These are phyloP conservation scores for Drosophila funebris DNA, from an alignment of 1,140 invertebrate species.

Conservation along the genomic window DNA sequence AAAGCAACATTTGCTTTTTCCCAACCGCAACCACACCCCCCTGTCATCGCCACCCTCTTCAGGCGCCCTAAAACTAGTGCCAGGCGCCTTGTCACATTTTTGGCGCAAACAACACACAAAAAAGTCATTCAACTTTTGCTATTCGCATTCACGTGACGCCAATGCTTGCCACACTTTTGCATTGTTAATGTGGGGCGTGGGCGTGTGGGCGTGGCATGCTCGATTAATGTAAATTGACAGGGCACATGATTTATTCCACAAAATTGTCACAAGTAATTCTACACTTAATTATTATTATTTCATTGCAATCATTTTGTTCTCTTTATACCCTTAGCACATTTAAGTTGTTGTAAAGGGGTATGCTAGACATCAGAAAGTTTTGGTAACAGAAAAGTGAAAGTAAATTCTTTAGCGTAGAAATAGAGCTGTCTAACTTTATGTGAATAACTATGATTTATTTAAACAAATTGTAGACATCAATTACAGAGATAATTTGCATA, in stretches of 20 bases:
- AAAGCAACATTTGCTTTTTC: slow-evolving; percentile 55
- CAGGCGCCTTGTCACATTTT: slow-evolving; percentile 31
- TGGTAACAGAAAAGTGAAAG: no score
- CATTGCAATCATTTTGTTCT: background rate
- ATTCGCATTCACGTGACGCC: slow-evolving; percentile 33
- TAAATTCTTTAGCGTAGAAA: no score
- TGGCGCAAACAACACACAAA: slow-evolving; percentile 50
- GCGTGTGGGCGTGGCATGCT: slow-evolving; percentile 21
- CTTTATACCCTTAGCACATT: background rate
- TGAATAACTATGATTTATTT: no score
- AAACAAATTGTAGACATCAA: no score
- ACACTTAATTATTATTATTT: slow-evolving; percentile 33
- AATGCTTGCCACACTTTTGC: background rate
- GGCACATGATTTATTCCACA: slow-evolving; percentile 56
- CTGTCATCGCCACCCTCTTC: background rate
- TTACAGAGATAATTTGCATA: background rate
- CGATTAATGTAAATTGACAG: slow-evolving; percentile 65
- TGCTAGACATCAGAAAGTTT: background rate
- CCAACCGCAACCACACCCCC: background rate
- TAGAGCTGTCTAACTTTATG: no score
- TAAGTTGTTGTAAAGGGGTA: background rate
- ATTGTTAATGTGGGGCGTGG: background rate
- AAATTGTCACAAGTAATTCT: slow-evolving; percentile 55
- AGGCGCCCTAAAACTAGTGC: slow-evolving; percentile 6
- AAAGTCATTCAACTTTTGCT: slow-evolving; percentile 74